Percentiles rank a stretch among this genome's conserved stretches.
Conservation (phyloP, 2,113 vertebrate genomes). For the Parotia lawesii region DNA sequence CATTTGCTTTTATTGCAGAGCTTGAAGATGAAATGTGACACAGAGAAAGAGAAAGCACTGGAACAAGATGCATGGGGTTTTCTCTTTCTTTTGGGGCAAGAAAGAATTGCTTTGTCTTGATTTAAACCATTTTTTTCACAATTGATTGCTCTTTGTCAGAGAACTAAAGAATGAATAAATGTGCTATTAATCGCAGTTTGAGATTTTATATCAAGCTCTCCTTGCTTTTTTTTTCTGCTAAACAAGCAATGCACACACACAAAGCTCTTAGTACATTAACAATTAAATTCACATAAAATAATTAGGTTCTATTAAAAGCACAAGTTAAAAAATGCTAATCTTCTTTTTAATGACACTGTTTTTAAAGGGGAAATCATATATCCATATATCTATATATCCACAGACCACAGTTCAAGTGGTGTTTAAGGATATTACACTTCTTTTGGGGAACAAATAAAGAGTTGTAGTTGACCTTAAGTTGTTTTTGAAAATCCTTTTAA, state of each 20-base stretch:
- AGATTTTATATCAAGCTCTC: background rate
- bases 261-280: background rate
- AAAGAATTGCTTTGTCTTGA: slow-evolving; percentile 21
- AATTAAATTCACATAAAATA: background rate
- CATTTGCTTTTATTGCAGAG: slow-evolving; percentile 41
- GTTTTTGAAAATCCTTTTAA: background rate
- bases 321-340: background rate
- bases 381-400: background rate
- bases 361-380: background rate
- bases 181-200: background rate
- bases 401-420: background rate
- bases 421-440: background rate
- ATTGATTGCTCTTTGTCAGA: background rate
- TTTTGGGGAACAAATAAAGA: background rate
- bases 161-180: slow-evolving; percentile 12
- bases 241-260: background rate
- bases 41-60: slow-evolving; percentile 30
- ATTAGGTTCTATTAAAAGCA: background rate
- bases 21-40: slow-evolving; percentile 43
- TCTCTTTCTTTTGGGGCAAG: background rate
- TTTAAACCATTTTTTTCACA: background rate
- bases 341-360: background rate
- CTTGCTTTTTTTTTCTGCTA: background rate
- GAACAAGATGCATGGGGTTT: background rate
- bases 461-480: background rate